phyloP scores from a whole-genome alignment of 2,113 vertebrate species.

The Tetraodon nigroviridis region DNA sequence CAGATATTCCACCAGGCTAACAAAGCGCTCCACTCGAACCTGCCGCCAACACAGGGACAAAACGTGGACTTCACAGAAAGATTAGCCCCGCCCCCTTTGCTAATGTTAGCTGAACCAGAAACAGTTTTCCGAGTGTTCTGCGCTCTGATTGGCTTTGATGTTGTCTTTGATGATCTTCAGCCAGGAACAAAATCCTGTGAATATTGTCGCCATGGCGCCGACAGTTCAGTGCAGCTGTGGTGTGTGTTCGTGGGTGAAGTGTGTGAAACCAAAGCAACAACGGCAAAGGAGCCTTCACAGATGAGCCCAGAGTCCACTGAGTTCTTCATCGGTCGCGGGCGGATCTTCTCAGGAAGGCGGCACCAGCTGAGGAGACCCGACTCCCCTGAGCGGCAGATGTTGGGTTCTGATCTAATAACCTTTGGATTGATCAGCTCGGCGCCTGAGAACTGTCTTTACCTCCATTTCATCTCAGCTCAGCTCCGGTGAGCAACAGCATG shows the following conservation, averaged over 20 bases:
- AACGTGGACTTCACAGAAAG: no score
- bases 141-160: no score
- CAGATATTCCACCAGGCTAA: slow-evolving; percentile 40
- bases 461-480: slow-evolving; percentile 35
- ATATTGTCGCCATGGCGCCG: no score
- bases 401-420: slow-evolving; percentile 44
- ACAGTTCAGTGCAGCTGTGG: no score
- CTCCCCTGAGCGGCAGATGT: slow-evolving; percentile 13
- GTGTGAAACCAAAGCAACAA: slow-evolving; percentile 31
- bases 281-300: slow-evolving; percentile 29
- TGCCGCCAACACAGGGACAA: background rate
- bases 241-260: slow-evolving; percentile 16
- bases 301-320: slow-evolving; percentile 23
- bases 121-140: no score
- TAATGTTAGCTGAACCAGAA: no score
- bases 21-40: slow-evolving; percentile 28
- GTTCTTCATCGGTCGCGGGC: slow-evolving; percentile 47
- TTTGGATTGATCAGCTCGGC: slow-evolving; percentile 12
- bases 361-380: slow-evolving; percentile 30
- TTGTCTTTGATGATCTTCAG: no score
- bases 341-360: slow-evolving; percentile 11
- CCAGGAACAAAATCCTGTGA: no score
- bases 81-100: background rate
- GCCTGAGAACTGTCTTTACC: slow-evolving; percentile 38
- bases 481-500: no score